Evolutionary conservation across 64 coral and sea anemone genomes (phyloP), one percentile per base, ranked within the genome.

Genomic region (Acropora tenuis): DNA sequence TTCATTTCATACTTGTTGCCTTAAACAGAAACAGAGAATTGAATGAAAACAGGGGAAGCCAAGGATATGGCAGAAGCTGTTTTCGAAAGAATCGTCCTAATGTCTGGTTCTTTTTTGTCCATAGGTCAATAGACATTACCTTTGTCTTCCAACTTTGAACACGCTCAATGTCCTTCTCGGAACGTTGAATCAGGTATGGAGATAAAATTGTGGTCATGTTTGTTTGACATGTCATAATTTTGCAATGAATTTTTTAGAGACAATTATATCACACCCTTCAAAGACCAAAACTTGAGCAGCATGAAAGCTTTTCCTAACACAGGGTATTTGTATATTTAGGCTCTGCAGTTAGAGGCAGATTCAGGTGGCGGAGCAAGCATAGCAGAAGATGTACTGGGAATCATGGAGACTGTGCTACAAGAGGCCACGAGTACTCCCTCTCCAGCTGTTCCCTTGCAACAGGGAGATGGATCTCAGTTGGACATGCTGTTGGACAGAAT

Each of bases 401-500:
- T 98, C 69, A 98, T 98, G 91, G 97, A 98, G 84, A 95, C 87
- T 3, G 86, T 98, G 55, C 85, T 98, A 6, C 97, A 98, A 67
- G 94, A 95, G 78, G 97, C 88, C 16, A 95, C 91, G 16, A 88
- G 82, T 43, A 88, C 93, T 8, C 88, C 94, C 47, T 84, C 95
- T 59, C 88, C 87, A 12, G 87, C 78, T 6, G 86, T 88, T 30
- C 87, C 96, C 43, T 52, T 90, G 0, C 92, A 89, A 43, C 89
- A 98, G 78, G 94, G 92, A 11, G 97, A 98, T 41, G 58, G 92
- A 8, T 93, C 94, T 49, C 97, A 98, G 76, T 85, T 98, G 11
- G 97, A 98, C 40, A 98, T 96, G 97, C 88, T 98, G 30, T 88
- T 98, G 0, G 94, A 98, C 79, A 98, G 90, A 15, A 98, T 98